Conservation (phyloP, 2,888 invertebrate genomes). For the Lysandra bellargus region DNA sequence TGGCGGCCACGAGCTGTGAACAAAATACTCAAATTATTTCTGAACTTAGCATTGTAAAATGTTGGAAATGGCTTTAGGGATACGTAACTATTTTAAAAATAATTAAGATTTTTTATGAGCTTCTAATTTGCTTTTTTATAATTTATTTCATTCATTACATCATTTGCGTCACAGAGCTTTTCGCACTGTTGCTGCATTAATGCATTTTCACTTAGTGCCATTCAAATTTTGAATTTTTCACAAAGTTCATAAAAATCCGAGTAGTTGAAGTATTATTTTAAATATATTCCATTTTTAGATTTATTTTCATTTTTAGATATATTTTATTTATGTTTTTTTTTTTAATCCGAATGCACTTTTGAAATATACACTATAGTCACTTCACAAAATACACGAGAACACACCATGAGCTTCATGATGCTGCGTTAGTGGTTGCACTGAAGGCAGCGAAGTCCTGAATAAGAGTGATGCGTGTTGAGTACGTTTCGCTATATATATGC, state of each 20-base stretch:
- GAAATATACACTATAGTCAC: conserved; percentile 35
- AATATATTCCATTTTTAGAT: neutral
- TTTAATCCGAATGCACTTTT: conserved; percentile 34
- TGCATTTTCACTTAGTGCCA: neutral
- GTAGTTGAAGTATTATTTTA: neutral
- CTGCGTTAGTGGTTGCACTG: conserved; percentile 77
- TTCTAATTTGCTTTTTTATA: neutral
- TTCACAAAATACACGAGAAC: conserved; percentile 49
- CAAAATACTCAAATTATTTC: conserved; percentile 43
- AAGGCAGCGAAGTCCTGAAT: conserved; percentile 78
- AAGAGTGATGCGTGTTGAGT: conserved; percentile 77
- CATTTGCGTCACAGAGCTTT: neutral
- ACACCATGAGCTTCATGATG: conserved; percentile 80
- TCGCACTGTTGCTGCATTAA: neutral
- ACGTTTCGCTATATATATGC: conserved; percentile 75
- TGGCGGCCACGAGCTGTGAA: conserved; percentile 79
- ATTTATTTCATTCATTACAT: neutral
- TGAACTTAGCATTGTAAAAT: conserved; percentile 6
- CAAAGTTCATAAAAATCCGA: neutral
- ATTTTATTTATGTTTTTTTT: neutral
- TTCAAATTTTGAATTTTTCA: neutral
- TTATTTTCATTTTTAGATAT: neutral
- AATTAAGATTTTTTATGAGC: neutral
- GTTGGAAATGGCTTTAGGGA: conserved; percentile 6
- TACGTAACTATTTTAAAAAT: neutral